Percentiles rank a stretch among this genome's conserved stretches.
Conservation (phyloP, 2,113 vertebrate species). For the Stictonetta naevosa region DNA sequence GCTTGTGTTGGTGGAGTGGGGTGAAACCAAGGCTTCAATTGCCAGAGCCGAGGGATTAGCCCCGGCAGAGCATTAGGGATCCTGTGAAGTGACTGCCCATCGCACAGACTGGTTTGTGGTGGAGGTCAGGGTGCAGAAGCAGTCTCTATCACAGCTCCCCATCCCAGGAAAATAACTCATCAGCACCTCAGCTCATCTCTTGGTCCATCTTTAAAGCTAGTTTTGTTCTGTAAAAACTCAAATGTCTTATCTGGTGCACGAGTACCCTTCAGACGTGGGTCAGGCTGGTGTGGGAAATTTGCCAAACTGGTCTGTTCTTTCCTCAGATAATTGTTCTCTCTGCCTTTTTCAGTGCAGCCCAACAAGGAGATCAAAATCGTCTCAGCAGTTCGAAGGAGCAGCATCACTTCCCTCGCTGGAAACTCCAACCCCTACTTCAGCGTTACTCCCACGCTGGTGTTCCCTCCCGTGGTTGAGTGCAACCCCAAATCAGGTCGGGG, state of each 20-base stretch:
- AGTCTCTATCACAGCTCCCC: background rate
- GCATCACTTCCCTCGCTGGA: constrained; percentile 75
- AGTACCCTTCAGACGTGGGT: background rate
- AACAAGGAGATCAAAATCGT: constrained; percentile 77
- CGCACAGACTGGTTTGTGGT: background rate
- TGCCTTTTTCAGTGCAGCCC: constrained; percentile 68
- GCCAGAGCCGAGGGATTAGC: background rate
- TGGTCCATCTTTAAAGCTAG: background rate
- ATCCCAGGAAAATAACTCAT: background rate
- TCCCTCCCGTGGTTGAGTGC: constrained; percentile 70
- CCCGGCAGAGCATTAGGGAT: background rate
- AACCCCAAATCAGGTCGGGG: constrained; percentile 88
- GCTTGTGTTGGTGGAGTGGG: background rate
- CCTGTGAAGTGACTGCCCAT: background rate
- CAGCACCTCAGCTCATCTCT: background rate
- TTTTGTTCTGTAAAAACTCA: background rate
- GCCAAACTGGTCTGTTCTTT: background rate
- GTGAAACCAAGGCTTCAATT: rapidly evolving
- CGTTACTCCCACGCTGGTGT: constrained; percentile 23
- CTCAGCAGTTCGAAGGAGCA: constrained; percentile 72
- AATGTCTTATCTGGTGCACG: background rate
- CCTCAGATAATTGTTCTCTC: background rate
- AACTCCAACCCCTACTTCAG: constrained; percentile 71
- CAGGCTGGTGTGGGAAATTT: background rate
- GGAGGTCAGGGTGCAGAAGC: background rate